These are phyloP conservation scores for Progne subis DNA, from an alignment of 2,113 vertebrate species.

Conservation along the genomic window DNA sequence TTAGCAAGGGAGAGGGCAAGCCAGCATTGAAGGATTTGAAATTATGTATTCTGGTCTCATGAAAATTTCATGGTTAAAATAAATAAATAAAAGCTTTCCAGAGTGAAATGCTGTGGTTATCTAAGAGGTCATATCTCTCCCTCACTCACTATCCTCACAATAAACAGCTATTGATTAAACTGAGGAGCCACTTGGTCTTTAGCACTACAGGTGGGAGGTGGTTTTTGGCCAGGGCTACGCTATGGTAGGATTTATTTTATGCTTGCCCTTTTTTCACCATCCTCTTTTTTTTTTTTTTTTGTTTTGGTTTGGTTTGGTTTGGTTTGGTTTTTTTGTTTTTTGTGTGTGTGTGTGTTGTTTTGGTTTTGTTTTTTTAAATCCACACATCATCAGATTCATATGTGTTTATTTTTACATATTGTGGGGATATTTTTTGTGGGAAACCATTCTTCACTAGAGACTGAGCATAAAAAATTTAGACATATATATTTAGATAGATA, in stretches of 20 bases:
- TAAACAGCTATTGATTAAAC: not conserved
- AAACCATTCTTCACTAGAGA: not conserved
- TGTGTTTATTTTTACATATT: not conserved
- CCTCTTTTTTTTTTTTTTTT: fast-evolving
- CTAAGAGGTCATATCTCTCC: not conserved
- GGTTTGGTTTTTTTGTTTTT: too few relatives aligned
- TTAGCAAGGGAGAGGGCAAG: not conserved
- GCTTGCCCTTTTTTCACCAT: not conserved
- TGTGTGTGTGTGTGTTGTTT: too few relatives aligned
- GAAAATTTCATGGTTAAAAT: conserved; percentile 12
- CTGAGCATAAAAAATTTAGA: not conserved
- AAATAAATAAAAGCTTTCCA: conserved; percentile 35
- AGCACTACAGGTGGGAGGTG: not conserved
- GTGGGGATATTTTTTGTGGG: not conserved
- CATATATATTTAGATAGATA: too few relatives aligned
- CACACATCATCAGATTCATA: not conserved
- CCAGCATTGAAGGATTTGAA: not conserved
- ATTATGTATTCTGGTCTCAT: not conserved
- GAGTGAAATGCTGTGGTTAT: not conserved
- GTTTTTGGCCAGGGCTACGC: not conserved
- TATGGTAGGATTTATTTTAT: not conserved
- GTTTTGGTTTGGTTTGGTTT: too few relatives aligned
- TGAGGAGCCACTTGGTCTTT: not conserved
- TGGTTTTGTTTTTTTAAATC: not conserved
- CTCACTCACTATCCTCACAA: not conserved